Conservation (phyloP, 2,113 vertebrate genomes). For the Ramphastos sulfuratus region DNA sequence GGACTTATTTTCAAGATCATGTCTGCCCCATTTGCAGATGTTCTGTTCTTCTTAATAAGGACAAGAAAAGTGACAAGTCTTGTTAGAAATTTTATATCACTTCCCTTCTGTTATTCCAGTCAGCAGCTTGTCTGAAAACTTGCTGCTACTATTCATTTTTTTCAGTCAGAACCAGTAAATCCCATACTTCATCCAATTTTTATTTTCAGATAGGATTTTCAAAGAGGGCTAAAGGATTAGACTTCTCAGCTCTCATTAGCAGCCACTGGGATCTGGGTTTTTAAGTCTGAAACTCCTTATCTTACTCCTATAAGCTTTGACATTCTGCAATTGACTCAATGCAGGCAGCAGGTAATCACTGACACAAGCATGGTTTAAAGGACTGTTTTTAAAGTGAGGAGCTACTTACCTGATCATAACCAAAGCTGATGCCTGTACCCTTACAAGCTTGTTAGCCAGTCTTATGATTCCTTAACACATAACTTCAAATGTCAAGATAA, state of each 20-base stretch:
- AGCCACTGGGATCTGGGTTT: background rate
- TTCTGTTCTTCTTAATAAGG: slow-evolving; percentile 23
- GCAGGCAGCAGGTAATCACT: background rate
- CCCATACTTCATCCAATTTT: slow-evolving; percentile 38
- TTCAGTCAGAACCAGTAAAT: slow-evolving; percentile 18
- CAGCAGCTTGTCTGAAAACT: slow-evolving; percentile 23
- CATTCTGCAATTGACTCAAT: background rate
- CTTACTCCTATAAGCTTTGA: background rate
- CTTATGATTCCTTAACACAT: background rate
- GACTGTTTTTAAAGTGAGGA: background rate
- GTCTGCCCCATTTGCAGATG: slow-evolving; percentile 25
- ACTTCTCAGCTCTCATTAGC: slow-evolving; percentile 6
- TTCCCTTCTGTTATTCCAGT: slow-evolving; percentile 20
- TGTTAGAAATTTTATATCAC: slow-evolving; percentile 9
- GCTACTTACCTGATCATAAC: background rate
- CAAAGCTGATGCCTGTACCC: background rate
- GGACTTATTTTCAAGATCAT: slow-evolving; percentile 43
- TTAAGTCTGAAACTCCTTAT: slow-evolving; percentile 34
- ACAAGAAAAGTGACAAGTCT: background rate
- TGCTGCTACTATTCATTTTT: background rate
- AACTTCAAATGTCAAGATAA: slow-evolving; percentile 4
- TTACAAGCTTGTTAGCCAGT: background rate
- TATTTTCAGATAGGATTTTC: slow-evolving; percentile 40
- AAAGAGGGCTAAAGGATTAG: slow-evolving; percentile 30
- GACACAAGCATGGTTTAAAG: background rate